These are phyloP conservation scores for Gasterosteus nipponicus DNA, from an alignment of 2,113 vertebrate species.

Conservation along the genomic window DNA sequence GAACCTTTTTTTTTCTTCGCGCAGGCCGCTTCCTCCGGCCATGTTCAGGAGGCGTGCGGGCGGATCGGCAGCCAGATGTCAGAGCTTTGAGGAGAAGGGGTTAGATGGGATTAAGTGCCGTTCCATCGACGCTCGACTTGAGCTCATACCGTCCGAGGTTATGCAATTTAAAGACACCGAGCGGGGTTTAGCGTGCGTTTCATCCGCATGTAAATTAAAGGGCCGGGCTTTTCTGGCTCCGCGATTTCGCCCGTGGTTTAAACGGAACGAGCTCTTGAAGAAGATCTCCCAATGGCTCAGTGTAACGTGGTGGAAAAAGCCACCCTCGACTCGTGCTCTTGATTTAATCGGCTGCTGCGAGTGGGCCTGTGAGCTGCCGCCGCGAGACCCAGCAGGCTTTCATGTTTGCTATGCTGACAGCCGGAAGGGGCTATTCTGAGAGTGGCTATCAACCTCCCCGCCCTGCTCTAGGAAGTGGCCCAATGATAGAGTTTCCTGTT, in stretches of 20 bases:
- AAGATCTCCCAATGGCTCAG: slow-evolving; percentile 12
- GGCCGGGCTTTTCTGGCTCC: not conserved
- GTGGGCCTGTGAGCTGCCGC: slow-evolving; percentile 12
- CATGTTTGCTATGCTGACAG: slow-evolving; percentile 30
- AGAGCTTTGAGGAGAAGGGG: slow-evolving; percentile 2
- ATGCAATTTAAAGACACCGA: not conserved
- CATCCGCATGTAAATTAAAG: not conserved
- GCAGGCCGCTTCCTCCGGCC: slow-evolving; percentile 2
- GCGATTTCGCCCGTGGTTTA: not conserved
- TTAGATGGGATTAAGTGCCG: slow-evolving; percentile 10
- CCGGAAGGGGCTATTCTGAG: slow-evolving; percentile 29
- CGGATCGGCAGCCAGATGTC: not conserved
- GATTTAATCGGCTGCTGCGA: slow-evolving; percentile 8
- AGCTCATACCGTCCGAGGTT: not conserved
- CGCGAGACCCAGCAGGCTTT: slow-evolving; percentile 32
- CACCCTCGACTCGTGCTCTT: slow-evolving; percentile 3
- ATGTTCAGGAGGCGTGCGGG: not conserved
- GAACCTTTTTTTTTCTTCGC: not conserved
- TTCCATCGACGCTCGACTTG: not conserved
- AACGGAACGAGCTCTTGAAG: not conserved
- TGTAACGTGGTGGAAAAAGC: slow-evolving; percentile 7
- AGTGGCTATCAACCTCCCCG: slow-evolving; percentile 24
- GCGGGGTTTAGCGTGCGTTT: not conserved
- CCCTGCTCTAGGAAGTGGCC: slow-evolving; percentile 51
- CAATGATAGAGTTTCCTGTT: slow-evolving; percentile 60